Base-by-base conservation (phyloP, 1,140 invertebrate genomes). In the Drosophila murphyi region DNA sequence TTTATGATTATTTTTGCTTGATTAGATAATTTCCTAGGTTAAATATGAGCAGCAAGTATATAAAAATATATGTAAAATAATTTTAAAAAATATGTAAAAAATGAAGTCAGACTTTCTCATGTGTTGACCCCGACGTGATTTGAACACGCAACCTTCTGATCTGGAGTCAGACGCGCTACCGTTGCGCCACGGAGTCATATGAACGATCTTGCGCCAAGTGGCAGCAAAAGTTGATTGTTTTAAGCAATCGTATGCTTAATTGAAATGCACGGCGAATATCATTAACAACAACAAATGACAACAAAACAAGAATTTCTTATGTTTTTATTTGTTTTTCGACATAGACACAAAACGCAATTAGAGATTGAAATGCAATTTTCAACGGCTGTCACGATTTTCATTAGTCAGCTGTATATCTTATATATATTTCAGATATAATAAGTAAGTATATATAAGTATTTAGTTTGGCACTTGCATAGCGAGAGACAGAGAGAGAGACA, bases 71-170 rank as follows among this genome's bases (percentile, higher is more conserved):
- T 32, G 2, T 3, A 41, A 12, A 50, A 8, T 32, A 39, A 61
- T 47, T 31, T 20, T 8, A 39, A 55, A 60, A 67, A 55, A 55
- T 8, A 7, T 8, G 28, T n/a, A 45, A 8, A 8, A 56, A 3
- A 12, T 6, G 7, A 4, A 3, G 7, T 12, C 12, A 32, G 5
- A 56, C 32, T 7, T 34, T 5, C 12, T 20, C 3, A 2, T 56
- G 1, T 20, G 1, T 20, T 96, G 97, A 97, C 96, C 97, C 96
- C 96, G 97, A 97, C 96, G 97, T 97, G 97, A 98, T 97, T 98
- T 96, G 97, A 98, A 98, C 97, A 97, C 97, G 97, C 97, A 98
- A 97, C 97, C 97, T 98, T 98, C 96, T 97, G 97, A 97, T 98
- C 97, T 97, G 97, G 97, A 98, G 97, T 98, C 97, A 97, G 97